Conservation (phyloP, 2,797 vertebrate genomes). For the Etheostoma nigrum region DNA sequence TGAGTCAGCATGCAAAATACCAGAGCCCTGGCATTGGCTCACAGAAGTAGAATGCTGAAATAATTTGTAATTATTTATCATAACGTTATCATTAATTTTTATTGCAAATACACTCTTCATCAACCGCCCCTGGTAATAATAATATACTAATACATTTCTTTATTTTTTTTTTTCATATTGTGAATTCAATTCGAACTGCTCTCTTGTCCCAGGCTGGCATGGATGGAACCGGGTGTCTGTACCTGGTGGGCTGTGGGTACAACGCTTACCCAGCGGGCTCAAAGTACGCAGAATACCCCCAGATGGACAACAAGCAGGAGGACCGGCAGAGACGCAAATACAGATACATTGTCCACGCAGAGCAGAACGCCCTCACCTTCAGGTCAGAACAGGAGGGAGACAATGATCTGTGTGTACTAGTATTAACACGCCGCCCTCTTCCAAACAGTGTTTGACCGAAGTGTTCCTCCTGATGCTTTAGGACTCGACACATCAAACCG, state of each 20-base stretch:
- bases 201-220: constrained; percentile 82
- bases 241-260: constrained; percentile 94
- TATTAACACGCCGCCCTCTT: neutral
- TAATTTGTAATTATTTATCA: too few species aligned
- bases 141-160: too few species aligned
- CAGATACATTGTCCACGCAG: constrained; percentile 94
- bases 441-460: neutral
- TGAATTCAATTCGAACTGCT: neutral
- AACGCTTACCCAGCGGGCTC: constrained; percentile 96
- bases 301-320: constrained; percentile 94
- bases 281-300: constrained; percentile 93
- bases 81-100: too few species aligned
- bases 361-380: constrained; percentile 97
- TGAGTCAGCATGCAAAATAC: too few species aligned
- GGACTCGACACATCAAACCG: constrained; percentile 89
- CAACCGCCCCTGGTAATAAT: too few species aligned
- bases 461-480: constrained; percentile 58
- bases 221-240: constrained; percentile 89
- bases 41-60: too few species aligned
- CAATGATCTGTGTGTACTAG: neutral
- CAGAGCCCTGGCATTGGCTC: too few species aligned
- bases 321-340: constrained; percentile 94
- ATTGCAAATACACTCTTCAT: too few species aligned
- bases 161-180: neutral
- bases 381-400: constrained; percentile 81